Conservation (phyloP, 2,113 vertebrate species). For the Paradoxurus hermaphroditus region DNA sequence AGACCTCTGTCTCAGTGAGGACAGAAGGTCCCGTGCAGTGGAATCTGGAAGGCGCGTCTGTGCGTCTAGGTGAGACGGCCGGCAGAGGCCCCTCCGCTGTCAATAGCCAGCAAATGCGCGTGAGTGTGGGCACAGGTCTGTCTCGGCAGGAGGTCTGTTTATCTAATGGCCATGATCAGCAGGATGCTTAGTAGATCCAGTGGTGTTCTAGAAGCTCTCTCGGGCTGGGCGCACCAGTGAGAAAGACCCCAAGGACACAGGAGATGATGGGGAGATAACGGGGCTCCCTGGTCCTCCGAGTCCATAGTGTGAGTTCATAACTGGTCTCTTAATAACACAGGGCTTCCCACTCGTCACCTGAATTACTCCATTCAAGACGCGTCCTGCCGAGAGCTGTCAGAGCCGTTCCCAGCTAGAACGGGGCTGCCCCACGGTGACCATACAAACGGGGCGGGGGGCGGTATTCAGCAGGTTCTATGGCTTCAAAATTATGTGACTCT, state of each 20-base stretch:
- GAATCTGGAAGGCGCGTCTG: fast-evolving
- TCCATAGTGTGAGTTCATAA: fast-evolving
- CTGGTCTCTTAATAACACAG: fast-evolving
- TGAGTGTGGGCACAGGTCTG: background rate
- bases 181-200: background rate
- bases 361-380: background rate
- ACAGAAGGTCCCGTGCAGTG: fast-evolving
- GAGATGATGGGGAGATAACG: fast-evolving
- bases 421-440: fast-evolving
- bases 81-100: background rate
- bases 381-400: fast-evolving
- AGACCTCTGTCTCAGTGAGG: background rate
- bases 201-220: background rate
- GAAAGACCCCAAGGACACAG: background rate
- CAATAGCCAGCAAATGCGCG: fast-evolving
- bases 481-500: background rate
- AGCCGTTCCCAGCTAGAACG: too few relatives aligned
- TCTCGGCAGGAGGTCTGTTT: fast-evolving
- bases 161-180: fast-evolving
- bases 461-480: background rate
- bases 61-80: fast-evolving
- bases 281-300: background rate
- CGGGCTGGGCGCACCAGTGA: fast-evolving
- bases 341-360: too few relatives aligned
- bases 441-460: fast-evolving